Conservation (phyloP, 2,888 invertebrate species). For the Acleris holmiana region DNA sequence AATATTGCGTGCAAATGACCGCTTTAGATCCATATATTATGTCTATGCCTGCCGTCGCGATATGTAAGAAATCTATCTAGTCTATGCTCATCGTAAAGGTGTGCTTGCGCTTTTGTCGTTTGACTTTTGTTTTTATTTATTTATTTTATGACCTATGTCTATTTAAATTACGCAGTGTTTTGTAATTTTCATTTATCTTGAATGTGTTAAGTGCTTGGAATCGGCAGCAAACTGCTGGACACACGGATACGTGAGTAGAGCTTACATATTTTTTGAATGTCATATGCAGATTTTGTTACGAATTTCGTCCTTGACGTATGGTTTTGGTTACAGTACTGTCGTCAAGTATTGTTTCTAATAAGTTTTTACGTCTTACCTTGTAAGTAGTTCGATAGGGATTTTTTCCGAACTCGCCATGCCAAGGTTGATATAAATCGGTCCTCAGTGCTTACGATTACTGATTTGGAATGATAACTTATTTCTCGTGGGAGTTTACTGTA, state of each 20-base stretch:
- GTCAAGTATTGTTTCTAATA: conserved; percentile 2
- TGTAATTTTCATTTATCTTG: conserved; percentile 42
- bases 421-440: too few species aligned
- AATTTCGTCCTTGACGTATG: conserved; percentile 63
- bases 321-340: conserved; percentile 41
- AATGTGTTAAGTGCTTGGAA: conserved; percentile 43
- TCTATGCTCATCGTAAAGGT: conserved; percentile 45
- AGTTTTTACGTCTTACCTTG: background rate
- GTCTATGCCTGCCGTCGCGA: conserved; percentile 14
- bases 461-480: too few species aligned
- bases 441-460: too few species aligned
- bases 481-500: too few species aligned
- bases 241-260: conserved; percentile 44
- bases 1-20: too few species aligned
- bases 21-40: background rate
- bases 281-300: conserved; percentile 42
- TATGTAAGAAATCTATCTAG: conserved; percentile 31
- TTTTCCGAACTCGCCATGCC: too few species aligned
- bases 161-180: conserved; percentile 22
- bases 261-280: conserved; percentile 43
- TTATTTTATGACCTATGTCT: conserved; percentile 42
- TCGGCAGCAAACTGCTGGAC: conserved; percentile 20
- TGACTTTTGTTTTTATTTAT: conserved; percentile 52
- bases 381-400: background rate
- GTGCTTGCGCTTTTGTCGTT: conserved; percentile 46